phyloP scores from a whole-genome alignment of 64 coral and sea anemone species.

The Orbicella faveolata region DNA sequence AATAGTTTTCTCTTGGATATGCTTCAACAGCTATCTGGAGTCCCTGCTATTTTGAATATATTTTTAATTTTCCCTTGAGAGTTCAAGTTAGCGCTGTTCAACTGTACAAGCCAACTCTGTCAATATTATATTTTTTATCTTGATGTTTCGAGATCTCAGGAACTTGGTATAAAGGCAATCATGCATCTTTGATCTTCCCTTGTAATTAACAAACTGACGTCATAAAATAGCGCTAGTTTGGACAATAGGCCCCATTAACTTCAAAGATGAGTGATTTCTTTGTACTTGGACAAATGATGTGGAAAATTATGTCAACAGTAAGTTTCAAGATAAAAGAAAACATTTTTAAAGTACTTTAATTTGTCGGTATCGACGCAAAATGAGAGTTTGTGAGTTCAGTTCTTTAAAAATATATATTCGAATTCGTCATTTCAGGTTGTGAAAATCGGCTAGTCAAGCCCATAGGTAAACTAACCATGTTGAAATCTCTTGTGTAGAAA shows the following conservation, averaged over 20 bases:
- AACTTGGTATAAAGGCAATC: too few species aligned
- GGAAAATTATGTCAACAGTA: neutral
- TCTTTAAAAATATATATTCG: too few species aligned
- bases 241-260: neutral
- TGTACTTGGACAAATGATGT: neutral
- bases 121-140: too few species aligned
- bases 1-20: too few species aligned
- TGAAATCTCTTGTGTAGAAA: neutral
- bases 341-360: neutral
- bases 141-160: too few species aligned
- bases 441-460: neutral
- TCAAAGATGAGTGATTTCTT: slow-evolving; percentile 2
- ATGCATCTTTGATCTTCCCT: neutral
- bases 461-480: neutral
- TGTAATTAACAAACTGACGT: neutral
- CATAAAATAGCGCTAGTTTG: neutral
- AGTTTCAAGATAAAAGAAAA: neutral
- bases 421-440: too few species aligned
- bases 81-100: too few species aligned
- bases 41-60: too few species aligned
- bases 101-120: too few species aligned
- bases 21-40: too few species aligned
- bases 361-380: neutral
- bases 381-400: too few species aligned
- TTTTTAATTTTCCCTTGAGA: too few species aligned